Evolutionary conservation across 2,797 vertebrate genomes (phyloP), one percentile per base, ranked within the genome.

Genomic region (Luscinia megarhynchos): DNA sequence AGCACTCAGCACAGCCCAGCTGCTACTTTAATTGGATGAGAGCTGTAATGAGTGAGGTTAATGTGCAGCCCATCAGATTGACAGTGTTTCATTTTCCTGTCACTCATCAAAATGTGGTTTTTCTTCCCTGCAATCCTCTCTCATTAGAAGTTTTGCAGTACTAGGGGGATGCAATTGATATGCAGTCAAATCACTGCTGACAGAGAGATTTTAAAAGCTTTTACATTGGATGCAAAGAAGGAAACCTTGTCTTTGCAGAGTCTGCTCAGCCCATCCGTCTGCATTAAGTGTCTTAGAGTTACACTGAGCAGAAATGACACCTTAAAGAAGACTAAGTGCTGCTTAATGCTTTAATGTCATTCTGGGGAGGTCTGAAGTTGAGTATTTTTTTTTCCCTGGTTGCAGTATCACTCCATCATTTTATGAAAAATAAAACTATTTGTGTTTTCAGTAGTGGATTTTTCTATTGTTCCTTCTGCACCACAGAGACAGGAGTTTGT

Each of bases 171-270:
- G 94, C 94, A 97, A 98, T 95, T 98, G 97, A 98, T 98, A 97
- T 43, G 67, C 94, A 94, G 27, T 96, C 83, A 97, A 97, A 98
- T 98, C 96, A 67, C 58, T 97, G 84, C 89, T 98, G 98, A 98
- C 98, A 98, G 94, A 96, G 82, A 94, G 93, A 95, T 97, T 98
- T 97, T 96, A 95, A 97, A 98, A 97, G 97, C 97, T 98, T 98
- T 98, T 97, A 96, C 94, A 95, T 78, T 53, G 72, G 95, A 96
- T 97, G 92, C 97, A 95, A 89, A 95, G 87, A 93, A 94, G 95
- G 93, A 97, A 97, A 94, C 95, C 97, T 97, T 97, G 94, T 95
- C 97, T 97, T 97, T 36, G 15, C 96, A 82, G 93, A 97, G 93
- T 95, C 95, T 95, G 87, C 95, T 95, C 94, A 94, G 91, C 93